These are phyloP conservation scores for Rhinella marina DNA, from an alignment of 2,797 vertebrate species.

Conservation along the genomic window DNA sequence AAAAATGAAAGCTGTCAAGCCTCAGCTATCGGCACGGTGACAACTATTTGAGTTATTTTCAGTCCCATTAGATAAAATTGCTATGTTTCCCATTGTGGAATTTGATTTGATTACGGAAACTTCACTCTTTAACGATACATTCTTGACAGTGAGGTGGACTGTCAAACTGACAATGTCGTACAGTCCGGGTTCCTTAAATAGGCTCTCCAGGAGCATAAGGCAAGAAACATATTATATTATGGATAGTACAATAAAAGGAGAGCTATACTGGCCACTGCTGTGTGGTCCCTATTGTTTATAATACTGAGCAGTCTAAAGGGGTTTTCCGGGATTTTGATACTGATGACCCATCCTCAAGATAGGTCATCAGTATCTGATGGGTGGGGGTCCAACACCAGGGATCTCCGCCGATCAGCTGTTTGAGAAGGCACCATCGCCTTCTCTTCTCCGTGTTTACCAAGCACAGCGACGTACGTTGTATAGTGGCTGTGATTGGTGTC, in stretches of 20 bases:
- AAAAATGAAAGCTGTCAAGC: slow-evolving; percentile 28
- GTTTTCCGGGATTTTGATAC: too few relatives aligned
- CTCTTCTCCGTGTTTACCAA: too few relatives aligned
- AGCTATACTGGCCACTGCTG: neutral
- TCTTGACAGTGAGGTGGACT: slow-evolving; percentile 1
- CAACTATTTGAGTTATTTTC: slow-evolving; percentile 13
- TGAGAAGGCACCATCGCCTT: too few relatives aligned
- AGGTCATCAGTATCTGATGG: too few relatives aligned
- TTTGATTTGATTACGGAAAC: slow-evolving; percentile 46
- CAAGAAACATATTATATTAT: neutral
- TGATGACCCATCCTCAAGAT: too few relatives aligned
- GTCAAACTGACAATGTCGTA: neutral
- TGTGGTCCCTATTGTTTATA: neutral
- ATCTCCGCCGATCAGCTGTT: too few relatives aligned
- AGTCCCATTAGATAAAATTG: slow-evolving; percentile 44
- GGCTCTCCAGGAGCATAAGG: neutral
- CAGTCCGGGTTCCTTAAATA: neutral
- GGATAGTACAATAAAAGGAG: neutral
- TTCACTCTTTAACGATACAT: neutral
- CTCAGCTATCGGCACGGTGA: neutral
- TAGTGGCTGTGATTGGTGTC: too few relatives aligned
- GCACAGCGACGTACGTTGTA: too few relatives aligned
- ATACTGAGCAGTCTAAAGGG: neutral
- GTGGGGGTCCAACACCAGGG: too few relatives aligned
- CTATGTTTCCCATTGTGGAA: slow-evolving; percentile 17